Evolutionary conservation across 2,888 invertebrate genomes (phyloP).

Genomic region (Diploptera punctata): DNA sequence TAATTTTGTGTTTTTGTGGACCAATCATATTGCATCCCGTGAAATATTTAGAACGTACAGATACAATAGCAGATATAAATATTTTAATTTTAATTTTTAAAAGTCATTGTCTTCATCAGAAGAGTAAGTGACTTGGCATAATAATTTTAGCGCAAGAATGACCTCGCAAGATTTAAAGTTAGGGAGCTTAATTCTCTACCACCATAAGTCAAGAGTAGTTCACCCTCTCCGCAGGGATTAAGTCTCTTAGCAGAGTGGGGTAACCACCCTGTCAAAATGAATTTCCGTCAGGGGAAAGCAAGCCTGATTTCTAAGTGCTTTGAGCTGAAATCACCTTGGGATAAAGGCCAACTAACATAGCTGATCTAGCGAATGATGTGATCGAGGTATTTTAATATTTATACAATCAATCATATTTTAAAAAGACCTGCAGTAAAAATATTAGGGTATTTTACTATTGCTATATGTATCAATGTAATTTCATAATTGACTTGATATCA

Average conservation of each 20-base stretch:
- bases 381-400: too few species aligned
- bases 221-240: constrained; percentile 12
- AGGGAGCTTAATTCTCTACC: constrained; percentile 3
- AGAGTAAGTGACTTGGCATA: constrained; percentile 1
- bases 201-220: constrained; percentile 10
- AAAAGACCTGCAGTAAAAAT: too few species aligned
- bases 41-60: too few species aligned
- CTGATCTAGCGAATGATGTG: background rate
- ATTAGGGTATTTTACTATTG: too few species aligned
- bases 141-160: constrained; percentile 19
- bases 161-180: constrained; percentile 8
- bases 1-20: too few species aligned
- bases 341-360: background rate
- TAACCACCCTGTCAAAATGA: constrained; percentile 19
- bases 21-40: too few species aligned
- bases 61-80: too few species aligned
- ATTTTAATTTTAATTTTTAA: too few species aligned
- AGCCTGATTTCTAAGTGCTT: background rate
- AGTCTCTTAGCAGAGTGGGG: constrained; percentile 11
- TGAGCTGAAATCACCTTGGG: background rate
- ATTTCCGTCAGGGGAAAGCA: constrained; percentile 5
- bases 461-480: too few species aligned
- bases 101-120: too few species aligned
- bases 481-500: too few species aligned
- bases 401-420: too few species aligned